Evolutionary conservation across 2,113 vertebrate species (phyloP).

Genomic region (Tychaedon coryphoeus): DNA sequence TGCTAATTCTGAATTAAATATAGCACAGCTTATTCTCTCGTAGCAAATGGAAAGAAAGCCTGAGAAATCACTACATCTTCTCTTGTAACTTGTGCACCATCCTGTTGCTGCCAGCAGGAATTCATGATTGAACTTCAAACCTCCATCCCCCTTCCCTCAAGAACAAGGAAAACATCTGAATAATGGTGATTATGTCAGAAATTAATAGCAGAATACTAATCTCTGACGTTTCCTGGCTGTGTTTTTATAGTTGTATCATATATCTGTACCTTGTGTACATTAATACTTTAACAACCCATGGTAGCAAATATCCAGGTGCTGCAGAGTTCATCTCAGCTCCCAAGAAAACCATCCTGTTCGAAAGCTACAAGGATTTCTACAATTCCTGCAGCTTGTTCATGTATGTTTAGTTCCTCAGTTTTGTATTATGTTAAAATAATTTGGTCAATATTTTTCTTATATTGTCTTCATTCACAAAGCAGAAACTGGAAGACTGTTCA

Average conservation of each 20-base stretch:
- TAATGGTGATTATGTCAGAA: not conserved
- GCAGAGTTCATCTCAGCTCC: not conserved
- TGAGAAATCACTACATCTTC: not conserved
- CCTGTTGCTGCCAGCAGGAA: not conserved
- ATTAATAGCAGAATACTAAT: not conserved
- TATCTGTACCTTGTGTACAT: not conserved
- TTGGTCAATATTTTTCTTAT: not conserved
- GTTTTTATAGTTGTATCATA: not conserved
- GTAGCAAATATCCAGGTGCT: not conserved
- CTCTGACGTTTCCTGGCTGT: not conserved
- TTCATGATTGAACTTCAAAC: accelerated
- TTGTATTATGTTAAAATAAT: not conserved
- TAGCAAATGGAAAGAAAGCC: not conserved
- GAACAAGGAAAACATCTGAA: not conserved
- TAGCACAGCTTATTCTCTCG: not conserved
- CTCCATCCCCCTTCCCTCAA: not conserved
- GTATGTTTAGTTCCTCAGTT: not conserved
- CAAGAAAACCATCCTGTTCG: not conserved
- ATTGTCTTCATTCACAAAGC: not conserved
- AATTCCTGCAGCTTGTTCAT: not conserved
- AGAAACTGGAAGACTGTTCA: not conserved
- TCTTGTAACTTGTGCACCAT: accelerated
- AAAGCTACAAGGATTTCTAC: not conserved
- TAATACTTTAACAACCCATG: not conserved
- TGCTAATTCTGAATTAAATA: not conserved